A percentile compares a stretch with the other conserved stretches of the same genome.
These are phyloP conservation scores for Cryptotermes secundus DNA, from an alignment of 1,140 invertebrate species.

Conservation along the genomic window DNA sequence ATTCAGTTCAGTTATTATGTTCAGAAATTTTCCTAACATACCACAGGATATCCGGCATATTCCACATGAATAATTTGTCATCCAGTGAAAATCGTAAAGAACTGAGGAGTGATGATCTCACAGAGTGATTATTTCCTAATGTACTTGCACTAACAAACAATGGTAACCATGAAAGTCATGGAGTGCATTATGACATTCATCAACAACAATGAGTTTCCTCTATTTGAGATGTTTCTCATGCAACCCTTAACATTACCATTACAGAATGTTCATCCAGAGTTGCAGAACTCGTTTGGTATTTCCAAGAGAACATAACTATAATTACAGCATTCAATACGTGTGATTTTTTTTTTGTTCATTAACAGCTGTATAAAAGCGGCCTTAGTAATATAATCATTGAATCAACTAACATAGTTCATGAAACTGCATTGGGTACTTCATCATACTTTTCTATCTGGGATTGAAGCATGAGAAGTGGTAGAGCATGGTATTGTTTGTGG, in stretches of 20 bases:
- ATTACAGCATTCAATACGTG: slow-evolving; percentile 14
- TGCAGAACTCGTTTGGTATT: not conserved
- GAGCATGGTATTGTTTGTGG: not conserved
- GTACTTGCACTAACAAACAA: slow-evolving; percentile 2
- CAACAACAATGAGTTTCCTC: not conserved
- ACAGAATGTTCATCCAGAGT: not conserved
- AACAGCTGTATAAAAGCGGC: slow-evolving; percentile 29
- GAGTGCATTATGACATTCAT: not conserved
- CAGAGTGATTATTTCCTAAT: slow-evolving; percentile 2
- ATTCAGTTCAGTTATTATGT: not conserved
- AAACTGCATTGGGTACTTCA: slow-evolving; percentile 25
- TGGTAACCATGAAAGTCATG: slow-evolving; percentile 11
- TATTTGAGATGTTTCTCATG: not conserved
- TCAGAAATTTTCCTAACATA: not conserved
- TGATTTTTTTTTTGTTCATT: slow-evolving; percentile 1
- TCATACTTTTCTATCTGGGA: slow-evolving; percentile 16
- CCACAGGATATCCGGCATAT: not conserved
- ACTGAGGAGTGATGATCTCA: slow-evolving; percentile 25
- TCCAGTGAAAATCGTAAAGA: not conserved
- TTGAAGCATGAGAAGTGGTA: slow-evolving; percentile 14
- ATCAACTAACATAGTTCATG: slow-evolving; percentile 14
- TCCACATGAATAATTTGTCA: not conserved
- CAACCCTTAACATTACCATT: not conserved
- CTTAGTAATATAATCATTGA: slow-evolving; percentile 23
- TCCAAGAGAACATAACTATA: slow-evolving; percentile 20